Percentiles rank a stretch among this genome's conserved stretches.
These are phyloP conservation scores for Balaeniceps rex DNA, from an alignment of 2,113 vertebrate species.

Conservation along the genomic window DNA sequence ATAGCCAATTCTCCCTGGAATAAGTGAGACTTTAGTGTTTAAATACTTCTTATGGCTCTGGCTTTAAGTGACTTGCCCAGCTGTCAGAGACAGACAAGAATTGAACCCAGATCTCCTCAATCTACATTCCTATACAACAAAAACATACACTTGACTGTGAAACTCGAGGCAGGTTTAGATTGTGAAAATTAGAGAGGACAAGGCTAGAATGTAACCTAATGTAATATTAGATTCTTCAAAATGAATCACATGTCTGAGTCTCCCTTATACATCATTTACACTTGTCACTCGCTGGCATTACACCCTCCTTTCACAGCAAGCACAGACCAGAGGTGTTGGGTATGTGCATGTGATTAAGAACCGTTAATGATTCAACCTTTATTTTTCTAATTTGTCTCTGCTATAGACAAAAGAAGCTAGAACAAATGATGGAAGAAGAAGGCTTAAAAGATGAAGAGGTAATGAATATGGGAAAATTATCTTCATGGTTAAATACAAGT, in stretches of 20 bases:
- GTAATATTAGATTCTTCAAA: not conserved
- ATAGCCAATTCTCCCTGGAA: not conserved
- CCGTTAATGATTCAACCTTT: not conserved
- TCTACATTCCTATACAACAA: not conserved
- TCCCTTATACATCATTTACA: not conserved
- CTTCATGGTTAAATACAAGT: not conserved
- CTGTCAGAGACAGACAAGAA: not conserved
- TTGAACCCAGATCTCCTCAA: not conserved
- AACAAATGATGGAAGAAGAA: constrained; percentile 99
- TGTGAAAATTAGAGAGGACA: not conserved
- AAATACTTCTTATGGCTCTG: not conserved
- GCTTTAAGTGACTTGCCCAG: not conserved
- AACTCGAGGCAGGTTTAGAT: not conserved
- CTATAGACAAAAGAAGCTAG: constrained; percentile 93
- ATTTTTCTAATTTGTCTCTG: not conserved
- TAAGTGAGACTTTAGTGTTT: not conserved
- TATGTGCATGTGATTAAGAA: not conserved
- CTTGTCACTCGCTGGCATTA: not conserved
- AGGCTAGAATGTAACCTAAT: not conserved
- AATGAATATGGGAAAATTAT: not conserved
- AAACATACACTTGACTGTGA: not conserved
- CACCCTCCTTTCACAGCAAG: not conserved
- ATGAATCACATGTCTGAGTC: not conserved
- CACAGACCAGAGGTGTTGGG: not conserved
- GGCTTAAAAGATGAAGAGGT: constrained; percentile 97